Conservation (phyloP, 2,888 invertebrate species). For the Cremastobaeus sp. region DNA sequence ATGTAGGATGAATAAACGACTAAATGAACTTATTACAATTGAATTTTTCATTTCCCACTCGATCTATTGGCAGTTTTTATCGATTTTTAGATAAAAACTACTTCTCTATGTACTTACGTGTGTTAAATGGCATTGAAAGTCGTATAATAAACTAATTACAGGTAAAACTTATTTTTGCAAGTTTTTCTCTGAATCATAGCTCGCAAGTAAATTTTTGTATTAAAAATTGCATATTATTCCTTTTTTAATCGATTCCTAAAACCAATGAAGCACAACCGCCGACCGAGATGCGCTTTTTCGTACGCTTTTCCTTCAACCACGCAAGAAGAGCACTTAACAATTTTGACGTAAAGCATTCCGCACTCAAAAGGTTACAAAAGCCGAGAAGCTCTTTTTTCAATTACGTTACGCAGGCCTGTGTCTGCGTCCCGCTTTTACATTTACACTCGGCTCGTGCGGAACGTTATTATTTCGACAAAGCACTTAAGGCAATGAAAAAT, state of each 20-base stretch:
- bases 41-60: not conserved
- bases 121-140: too few species aligned
- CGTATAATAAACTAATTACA: too few species aligned
- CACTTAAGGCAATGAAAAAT: constrained; percentile 37
- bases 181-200: too few species aligned
- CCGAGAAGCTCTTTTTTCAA: constrained; percentile 17
- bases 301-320: constrained; percentile 6
- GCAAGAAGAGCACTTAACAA: constrained; percentile 38
- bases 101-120: too few species aligned
- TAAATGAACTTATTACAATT: constrained; percentile 39
- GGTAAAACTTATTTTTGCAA: too few species aligned
- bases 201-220: too few species aligned
- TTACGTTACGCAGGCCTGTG: constrained; percentile 15
- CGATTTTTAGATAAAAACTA: too few species aligned
- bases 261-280: constrained; percentile 15
- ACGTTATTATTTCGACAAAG: constrained; percentile 44
- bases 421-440: constrained; percentile 18
- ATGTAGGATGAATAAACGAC: constrained; percentile 58
- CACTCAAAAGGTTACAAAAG: constrained; percentile 10
- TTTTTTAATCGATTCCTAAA: too few species aligned
- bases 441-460: constrained; percentile 28
- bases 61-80: not conserved
- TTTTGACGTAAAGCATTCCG: constrained; percentile 29
- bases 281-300: not conserved
- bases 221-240: too few species aligned